Evolutionary conservation across 35 echinoderm and acorn worm genomes (phyloP), one percentile per base, ranked within the genome.

Genomic region (Ophiothrix spiculata): DNA sequence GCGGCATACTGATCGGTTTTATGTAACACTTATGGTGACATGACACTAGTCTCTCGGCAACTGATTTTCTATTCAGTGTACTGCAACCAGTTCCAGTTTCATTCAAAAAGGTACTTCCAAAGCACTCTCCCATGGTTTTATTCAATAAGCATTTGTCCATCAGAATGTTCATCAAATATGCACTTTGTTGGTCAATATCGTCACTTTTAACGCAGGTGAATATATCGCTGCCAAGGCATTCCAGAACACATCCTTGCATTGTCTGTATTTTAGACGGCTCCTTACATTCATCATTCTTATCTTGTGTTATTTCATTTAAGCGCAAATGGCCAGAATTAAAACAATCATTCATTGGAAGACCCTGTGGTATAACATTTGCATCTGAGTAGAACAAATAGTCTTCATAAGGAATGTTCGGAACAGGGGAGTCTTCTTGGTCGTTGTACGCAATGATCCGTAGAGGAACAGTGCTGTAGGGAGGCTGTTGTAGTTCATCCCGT

Each of bases 81-180:
- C 29, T 36, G 38, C 76, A 78, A 1, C 29, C 76, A 78, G 13
- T 34, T 78, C 76, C 76, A n/a, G 76, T 78, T 78, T 78, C 76
- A 28, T 78, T 11, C 36, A 78, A 78, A 78, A 78, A 78, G 4
- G 32, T 78, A 16, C 36, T 34, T 39, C 36, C 36, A 34, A 78
- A 78, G 38, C 76, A 78, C 4, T 34, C 36, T 76, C 36, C 76
- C 76, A 28, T 78, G 32, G 32, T 28, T 78, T 78, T 3, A 78
- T 78, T 78, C 76, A 78, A 39, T 16, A 78, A n/a, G 31, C 76
- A 78, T 36, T 78, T 78, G 25, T 78, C 76, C 38, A 78, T 37
- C 76, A 78, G 32, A 78, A 78, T 78, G 76, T 78, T 78, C 76
- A 78, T 78, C 4, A 78, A 31, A 78, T 78, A 78, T 11, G 76